Evolutionary conservation across 1,140 invertebrate genomes (phyloP), one percentile per base, ranked within the genome.

Genomic region (Onthophagus taurus): DNA sequence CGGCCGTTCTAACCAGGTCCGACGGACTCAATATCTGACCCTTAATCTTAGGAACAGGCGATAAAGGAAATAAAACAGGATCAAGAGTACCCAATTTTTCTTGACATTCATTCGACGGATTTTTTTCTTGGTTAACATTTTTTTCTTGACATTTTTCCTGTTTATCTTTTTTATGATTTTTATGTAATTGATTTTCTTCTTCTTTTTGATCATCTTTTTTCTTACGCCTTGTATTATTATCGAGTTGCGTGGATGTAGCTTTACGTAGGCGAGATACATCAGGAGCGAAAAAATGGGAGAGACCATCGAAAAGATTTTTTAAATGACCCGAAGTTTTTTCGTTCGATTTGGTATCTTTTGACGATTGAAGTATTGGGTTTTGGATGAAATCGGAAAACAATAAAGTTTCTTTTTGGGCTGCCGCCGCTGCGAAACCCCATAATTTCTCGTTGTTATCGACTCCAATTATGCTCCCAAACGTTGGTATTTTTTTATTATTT

Each of bases 211-310:
- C 23, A 9, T 30, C 31, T 31, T 14, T 38, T 17, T 58, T 41
- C 51, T 47, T 70, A 45, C 72, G 60, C 23, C 70, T 54, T 13
- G 67, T 69, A 0, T 67, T 67, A 16, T 71, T 69, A 42, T 74
- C 74, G 54, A 71, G 67, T 31, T 71, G 68, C 41, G 65, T 53
- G 23, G 3, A 31, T n/a, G n/a, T n/a, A n/a, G n/a, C n/a, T n/a
- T n/a, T n/a, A 19, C 30, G 21, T 3, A 20, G 20, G n/a, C 41
- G 14, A 46, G 63, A 54, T 58, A 66, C 48, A 63, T 44, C 63
- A 33, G 63, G 58, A 26, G 81, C 78, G 58, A 85, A 91, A 51
- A 89, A 78, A 60, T 89, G 85, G 45, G 85, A 89, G 5, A 91
- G 68, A 2, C 86, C 85, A 62, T 91, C 86, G 66, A 83, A 89